Evolutionary conservation across 2,888 invertebrate genomes (phyloP), one percentile per base, ranked within the genome.

Genomic region (Noctua pronuba): DNA sequence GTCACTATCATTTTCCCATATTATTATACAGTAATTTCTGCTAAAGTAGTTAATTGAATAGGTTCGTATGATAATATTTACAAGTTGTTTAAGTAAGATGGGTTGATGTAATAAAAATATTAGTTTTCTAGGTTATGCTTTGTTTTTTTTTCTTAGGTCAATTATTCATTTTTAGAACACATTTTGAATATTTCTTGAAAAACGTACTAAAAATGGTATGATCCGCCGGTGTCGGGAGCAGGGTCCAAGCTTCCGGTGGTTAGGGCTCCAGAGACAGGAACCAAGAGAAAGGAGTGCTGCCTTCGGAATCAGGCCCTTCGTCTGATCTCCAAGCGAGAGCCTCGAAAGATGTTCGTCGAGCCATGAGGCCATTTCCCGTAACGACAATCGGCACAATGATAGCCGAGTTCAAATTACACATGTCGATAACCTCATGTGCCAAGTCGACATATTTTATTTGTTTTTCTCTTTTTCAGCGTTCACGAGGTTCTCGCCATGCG

Each of bases 1-100:
- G 80, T 87, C 81, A 84, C 85, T 83, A 88, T 80, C 65, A 71
- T 84, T 83, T 75, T 64, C 62, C 65, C 72, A 41, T 13, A 62
- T 70, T 73, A 72, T 44, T n/a, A 55, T 52, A 58, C 35, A 3
- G 41, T 67, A 6, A 75, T 64, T 66, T 31, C 38, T 58, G 13
- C 24, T 64, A 38, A n/a, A 4, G 6, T 38, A 21, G 8, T 49
- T 65, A 35, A 66, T 44, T 6, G 46, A 28, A 67, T 44, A 64
- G 62, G 62, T 35, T 62, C 46, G 52, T 70, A 58, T 65, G n/a
- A 28, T 8, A 41, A n/a, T 41, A 28, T 41, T n/a, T 41, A 41
- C 13, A 65, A 11, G 4, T 18, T 13, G n/a, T 41, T n/a, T 41
- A 10, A 18, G 2, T 13, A 41, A 65, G n/a, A 21, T 31, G 5